These are phyloP conservation scores for Cosmia pyralina DNA, from an alignment of 2,888 invertebrate species.

Conservation along the genomic window DNA sequence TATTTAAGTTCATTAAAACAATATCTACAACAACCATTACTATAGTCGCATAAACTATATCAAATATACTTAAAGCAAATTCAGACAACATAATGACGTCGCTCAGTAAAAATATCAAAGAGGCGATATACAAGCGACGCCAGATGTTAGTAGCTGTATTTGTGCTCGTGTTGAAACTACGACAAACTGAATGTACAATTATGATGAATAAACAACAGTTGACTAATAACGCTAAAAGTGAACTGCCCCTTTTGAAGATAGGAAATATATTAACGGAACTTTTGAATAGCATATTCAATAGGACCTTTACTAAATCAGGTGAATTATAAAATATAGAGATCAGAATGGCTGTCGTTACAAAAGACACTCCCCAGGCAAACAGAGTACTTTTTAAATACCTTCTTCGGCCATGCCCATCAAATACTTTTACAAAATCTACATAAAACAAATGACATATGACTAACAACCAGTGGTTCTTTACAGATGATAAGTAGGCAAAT, in stretches of 20 bases:
- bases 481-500: neutral
- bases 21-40: neutral
- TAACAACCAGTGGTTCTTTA: constrained; percentile 1
- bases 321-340: neutral
- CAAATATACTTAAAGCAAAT: neutral
- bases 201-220: constrained; percentile 8
- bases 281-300: neutral
- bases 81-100: constrained; percentile 5
- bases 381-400: constrained; percentile 7
- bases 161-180: neutral
- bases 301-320: neutral
- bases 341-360: neutral
- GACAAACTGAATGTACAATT: constrained; percentile 9
- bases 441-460: constrained; percentile 18
- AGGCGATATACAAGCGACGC: neutral
- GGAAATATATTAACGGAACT: neutral
- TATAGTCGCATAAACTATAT: neutral
- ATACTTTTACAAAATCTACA: constrained; percentile 11
- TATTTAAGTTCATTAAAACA: neutral
- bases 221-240: neutral
- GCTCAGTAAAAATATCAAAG: constrained; percentile 1
- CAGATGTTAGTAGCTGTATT: neutral
- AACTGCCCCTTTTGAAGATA: neutral
- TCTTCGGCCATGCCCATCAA: neutral
- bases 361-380: constrained; percentile 3